Conservation (phyloP, 2,888 invertebrate species). For the Litoditis marina region DNA sequence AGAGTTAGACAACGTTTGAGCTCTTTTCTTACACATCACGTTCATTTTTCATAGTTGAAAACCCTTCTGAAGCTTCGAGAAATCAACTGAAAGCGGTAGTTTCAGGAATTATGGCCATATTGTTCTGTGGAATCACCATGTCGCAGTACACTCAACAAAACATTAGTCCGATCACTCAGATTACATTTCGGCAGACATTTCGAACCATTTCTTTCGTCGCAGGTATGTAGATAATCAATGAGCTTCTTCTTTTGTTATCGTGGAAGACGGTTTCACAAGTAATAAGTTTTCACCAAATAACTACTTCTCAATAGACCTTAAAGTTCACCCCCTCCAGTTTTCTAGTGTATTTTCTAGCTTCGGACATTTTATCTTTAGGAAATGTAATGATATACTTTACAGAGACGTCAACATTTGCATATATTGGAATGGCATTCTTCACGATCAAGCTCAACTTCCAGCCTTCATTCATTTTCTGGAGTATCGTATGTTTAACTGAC, state of each 20-base stretch:
- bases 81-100: constrained; percentile 5
- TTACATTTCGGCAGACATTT: constrained; percentile 98
- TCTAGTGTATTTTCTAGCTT: not conserved
- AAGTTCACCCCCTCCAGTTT: not conserved
- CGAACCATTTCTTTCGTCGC: constrained; percentile 91
- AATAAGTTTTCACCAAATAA: not conserved
- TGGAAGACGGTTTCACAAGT: not conserved
- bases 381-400: constrained; percentile 19
- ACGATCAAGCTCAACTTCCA: constrained; percentile 91
- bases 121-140: constrained; percentile 98
- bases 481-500: constrained; percentile 69
- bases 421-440: constrained; percentile 86
- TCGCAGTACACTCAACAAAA: constrained; percentile 99
- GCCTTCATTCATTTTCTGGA: constrained; percentile 85
- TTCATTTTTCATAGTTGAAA: not conserved
- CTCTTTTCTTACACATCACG: not conserved
- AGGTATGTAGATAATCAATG: constrained; percentile 60
- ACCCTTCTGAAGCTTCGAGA: not conserved
- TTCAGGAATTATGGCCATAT: constrained; percentile 93
- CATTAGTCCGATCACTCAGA: constrained; percentile 93
- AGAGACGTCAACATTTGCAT: constrained; percentile 97
- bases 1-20: too few species aligned
- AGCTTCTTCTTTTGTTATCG: not conserved
- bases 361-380: not conserved
- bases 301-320: not conserved